Evolutionary conservation across 2,113 vertebrate species (phyloP), one percentile per base, ranked within the genome.

Genomic region (Callopanchax toddi): DNA sequence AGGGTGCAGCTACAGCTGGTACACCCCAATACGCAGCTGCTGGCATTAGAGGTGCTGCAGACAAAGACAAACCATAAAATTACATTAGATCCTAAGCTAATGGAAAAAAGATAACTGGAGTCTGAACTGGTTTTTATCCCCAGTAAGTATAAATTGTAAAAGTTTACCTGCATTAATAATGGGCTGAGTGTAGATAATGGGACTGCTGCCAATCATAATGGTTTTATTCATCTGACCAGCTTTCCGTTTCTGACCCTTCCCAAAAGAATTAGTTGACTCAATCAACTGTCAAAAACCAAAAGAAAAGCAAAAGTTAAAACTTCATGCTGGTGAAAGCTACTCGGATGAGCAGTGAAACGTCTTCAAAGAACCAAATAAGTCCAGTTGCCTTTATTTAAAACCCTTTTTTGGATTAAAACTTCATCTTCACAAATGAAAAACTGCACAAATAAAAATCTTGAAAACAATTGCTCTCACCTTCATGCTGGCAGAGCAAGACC

Each of bases 201-300:
- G 91, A 83, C 92, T 97, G 85, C 97, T 97, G 46, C 97, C 97
- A 13, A 99, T 98, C 39, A 96, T 96, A 54, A 95, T 92, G 0
- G 94, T 61, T 52, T 95, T 93, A 75, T 91, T 93, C 69, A 93
- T 62, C 44, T 92, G 89, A 6, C 89, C 87, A 0, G 91, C 85
- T 61, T 98, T 99, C 43, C 97, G 93, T 79, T 99, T 99, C 64
- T 92, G 82, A 0, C 89, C 89, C 78, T 93, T 98, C 50, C 90
- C 90, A 0, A 91, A 81, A 1, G 88, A 36, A 0, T 70, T 61
- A 1, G 82, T 59, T 0, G 87, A 48, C 16, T 97, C 95, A 0
- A 50, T 4, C 0, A 88, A 58, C 92, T 91, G 74, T 0, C 0
- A 60, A 50, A 32, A 49, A 71, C 36, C 43, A 15, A 44, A 44